phyloP scores from a whole-genome alignment of 2,888 invertebrate genomes.

The Drosophila stalkeri region DNA sequence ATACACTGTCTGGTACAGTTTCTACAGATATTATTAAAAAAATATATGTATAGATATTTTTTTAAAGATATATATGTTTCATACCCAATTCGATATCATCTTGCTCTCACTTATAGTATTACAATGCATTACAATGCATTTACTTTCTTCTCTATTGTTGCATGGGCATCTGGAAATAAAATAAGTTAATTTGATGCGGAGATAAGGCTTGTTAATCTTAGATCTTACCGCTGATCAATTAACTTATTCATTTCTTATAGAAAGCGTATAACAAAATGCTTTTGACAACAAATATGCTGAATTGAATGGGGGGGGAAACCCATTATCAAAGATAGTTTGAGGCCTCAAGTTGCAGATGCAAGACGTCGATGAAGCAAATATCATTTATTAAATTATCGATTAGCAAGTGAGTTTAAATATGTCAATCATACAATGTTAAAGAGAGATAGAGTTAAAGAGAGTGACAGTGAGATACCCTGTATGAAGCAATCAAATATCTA shows the following conservation, averaged over 20 bases:
- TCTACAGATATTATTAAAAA: background rate
- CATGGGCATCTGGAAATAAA: background rate
- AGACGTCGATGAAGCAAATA: background rate
- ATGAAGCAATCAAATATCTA: background rate
- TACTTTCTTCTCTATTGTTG: slow-evolving; percentile 1
- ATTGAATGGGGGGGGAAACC: slow-evolving; percentile 4
- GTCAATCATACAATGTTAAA: background rate
- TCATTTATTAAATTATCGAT: background rate
- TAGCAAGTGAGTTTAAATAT: background rate
- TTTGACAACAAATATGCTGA: slow-evolving; percentile 3
- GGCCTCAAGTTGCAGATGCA: background rate
- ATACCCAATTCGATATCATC: background rate
- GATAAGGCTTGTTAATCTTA: slow-evolving; percentile 9
- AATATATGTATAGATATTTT: background rate
- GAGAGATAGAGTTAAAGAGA: background rate
- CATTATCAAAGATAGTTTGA: background rate
- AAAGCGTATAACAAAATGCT: slow-evolving; percentile 2
- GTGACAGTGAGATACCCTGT: background rate
- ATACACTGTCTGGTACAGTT: background rate
- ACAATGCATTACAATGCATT: background rate
- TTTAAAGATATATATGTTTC: background rate
- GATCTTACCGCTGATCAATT: slow-evolving; percentile 10
- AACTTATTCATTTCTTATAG: slow-evolving; percentile 5
- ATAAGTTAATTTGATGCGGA: slow-evolving; percentile 1
- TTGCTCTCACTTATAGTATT: background rate